Percentiles rank a stretch among this genome's conserved stretches.
Evolutionary conservation across 2,888 invertebrate species (phyloP).

Genomic region (Epistrophella euchroma): DNA sequence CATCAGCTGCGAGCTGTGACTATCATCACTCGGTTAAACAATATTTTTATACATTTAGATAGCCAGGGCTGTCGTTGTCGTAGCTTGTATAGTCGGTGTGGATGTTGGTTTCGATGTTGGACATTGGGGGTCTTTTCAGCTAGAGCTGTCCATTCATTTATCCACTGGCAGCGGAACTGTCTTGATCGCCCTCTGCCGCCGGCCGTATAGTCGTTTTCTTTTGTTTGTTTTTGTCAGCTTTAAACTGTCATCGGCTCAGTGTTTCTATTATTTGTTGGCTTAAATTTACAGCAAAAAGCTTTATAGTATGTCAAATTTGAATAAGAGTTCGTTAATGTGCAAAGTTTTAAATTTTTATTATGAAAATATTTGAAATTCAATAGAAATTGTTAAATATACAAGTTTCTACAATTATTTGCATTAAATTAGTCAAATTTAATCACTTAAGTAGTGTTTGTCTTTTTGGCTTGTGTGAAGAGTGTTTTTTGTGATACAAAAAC

Average conservation of each 20-base stretch:
- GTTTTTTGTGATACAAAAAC: slow-evolving; percentile 28
- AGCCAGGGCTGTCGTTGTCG: slow-evolving; percentile 28
- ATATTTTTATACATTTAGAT: slow-evolving; percentile 20
- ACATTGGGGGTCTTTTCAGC: slow-evolving; percentile 59
- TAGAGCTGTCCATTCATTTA: slow-evolving; percentile 70
- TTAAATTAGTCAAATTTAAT: slow-evolving; percentile 16
- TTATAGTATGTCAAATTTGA: slow-evolving; percentile 47
- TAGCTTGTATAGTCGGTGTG: neutral
- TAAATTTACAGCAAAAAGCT: slow-evolving; percentile 38
- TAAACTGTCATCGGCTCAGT: slow-evolving; percentile 27
- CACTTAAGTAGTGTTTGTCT: slow-evolving; percentile 23
- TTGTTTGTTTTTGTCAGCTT: slow-evolving; percentile 14
- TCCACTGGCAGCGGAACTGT: slow-evolving; percentile 67
- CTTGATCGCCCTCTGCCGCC: slow-evolving; percentile 49
- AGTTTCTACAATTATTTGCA: slow-evolving; percentile 25
- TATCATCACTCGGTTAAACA: slow-evolving; percentile 52
- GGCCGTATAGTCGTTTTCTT: slow-evolving; percentile 18
- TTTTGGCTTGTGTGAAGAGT: slow-evolving; percentile 5
- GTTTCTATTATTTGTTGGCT: slow-evolving; percentile 1
- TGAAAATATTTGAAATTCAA: slow-evolving; percentile 34
- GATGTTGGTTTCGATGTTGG: slow-evolving; percentile 21
- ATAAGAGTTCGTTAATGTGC: slow-evolving; percentile 30
- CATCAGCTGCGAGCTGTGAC: slow-evolving; percentile 43
- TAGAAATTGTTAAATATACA: slow-evolving; percentile 11
- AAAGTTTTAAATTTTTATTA: slow-evolving; percentile 26